These are phyloP conservation scores for Oscheius sp. DNA, from an alignment of 2,888 invertebrate genomes.

Conservation along the genomic window DNA sequence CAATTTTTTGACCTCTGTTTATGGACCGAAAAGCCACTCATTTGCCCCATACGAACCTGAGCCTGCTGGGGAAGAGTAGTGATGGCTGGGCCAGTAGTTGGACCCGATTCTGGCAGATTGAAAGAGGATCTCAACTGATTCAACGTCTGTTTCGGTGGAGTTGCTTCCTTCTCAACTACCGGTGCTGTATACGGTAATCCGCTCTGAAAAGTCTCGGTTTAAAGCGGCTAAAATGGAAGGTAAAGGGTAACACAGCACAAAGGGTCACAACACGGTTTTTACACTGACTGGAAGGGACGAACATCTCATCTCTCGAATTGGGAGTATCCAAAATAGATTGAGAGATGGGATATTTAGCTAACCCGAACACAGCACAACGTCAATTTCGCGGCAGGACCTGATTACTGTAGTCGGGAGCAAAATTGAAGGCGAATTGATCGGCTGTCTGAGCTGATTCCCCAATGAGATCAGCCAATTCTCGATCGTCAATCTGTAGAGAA, in stretches of 20 bases:
- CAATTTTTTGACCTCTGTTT: background rate
- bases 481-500: conserved; percentile 69
- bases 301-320: background rate
- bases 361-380: background rate
- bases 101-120: conserved; percentile 37
- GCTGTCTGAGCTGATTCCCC: conserved; percentile 30
- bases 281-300: too few species aligned
- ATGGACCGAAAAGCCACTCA: background rate
- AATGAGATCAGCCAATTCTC: conserved; percentile 65
- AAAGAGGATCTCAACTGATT: conserved; percentile 65
- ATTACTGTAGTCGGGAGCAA: conserved; percentile 2
- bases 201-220: conserved; percentile 39
- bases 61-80: background rate
- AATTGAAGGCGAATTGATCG: conserved; percentile 19
- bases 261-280: background rate
- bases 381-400: conserved; percentile 14
- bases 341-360: too few species aligned
- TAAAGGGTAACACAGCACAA: conserved; percentile 11
- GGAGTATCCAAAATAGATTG: conserved; percentile 1
- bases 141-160: conserved; percentile 51
- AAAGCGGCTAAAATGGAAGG: background rate
- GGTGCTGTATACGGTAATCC: conserved; percentile 51
- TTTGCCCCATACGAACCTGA: background rate
- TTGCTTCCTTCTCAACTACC: conserved; percentile 21
- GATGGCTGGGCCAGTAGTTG: conserved; percentile 8